phyloP scores from a whole-genome alignment of 1,140 invertebrate genomes.

The Lepidotrigona ventralis region DNA sequence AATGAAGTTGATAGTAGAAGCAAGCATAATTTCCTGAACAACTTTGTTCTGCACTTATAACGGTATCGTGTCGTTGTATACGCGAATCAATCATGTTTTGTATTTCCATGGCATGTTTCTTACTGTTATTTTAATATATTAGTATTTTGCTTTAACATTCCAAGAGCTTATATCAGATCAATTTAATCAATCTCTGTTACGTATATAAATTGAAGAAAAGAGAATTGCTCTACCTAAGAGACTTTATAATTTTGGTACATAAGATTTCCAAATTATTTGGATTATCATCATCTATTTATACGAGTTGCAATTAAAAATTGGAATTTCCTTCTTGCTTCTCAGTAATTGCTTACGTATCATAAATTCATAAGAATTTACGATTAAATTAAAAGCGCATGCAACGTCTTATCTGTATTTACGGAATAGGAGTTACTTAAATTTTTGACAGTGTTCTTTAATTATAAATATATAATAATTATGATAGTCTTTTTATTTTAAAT shows the following conservation, averaged over 20 bases:
- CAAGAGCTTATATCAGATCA: background rate
- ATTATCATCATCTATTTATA: background rate
- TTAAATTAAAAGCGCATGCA: background rate
- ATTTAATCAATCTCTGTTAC: background rate
- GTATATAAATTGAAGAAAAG: background rate
- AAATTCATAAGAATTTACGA: background rate
- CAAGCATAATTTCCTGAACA: slow-evolving; percentile 48
- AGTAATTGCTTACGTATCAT: background rate
- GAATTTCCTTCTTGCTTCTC: background rate
- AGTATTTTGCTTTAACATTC: background rate
- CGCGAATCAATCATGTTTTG: background rate
- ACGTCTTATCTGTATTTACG: background rate
- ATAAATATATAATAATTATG: no score
- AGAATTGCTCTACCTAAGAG: background rate
- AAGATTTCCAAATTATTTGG: background rate
- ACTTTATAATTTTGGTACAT: background rate
- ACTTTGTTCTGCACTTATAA: slow-evolving; percentile 18
- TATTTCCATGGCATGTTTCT: slow-evolving; percentile 6
- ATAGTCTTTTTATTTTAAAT: no score
- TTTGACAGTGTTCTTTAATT: no score
- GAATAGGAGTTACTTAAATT: background rate
- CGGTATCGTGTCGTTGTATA: slow-evolving; percentile 18
- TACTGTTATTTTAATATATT: background rate
- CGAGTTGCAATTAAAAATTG: background rate
- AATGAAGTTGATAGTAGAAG: slow-evolving; percentile 33